Evolutionary conservation across 2,113 vertebrate genomes (phyloP), one percentile per base, ranked within the genome.

Genomic region (Nothocercus julius): DNA sequence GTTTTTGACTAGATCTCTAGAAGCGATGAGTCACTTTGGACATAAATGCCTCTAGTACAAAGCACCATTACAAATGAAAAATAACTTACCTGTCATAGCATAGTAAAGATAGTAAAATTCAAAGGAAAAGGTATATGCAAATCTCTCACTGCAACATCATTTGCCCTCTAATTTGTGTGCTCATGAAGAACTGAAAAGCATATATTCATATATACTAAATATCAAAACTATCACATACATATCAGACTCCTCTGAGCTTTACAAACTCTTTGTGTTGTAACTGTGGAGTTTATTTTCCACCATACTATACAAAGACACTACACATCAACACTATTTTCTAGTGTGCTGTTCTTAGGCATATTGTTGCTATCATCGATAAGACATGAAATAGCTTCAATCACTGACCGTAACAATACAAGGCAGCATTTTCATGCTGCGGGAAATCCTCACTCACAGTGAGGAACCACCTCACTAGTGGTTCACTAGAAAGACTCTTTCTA

Each of bases 341-440:
- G 11, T 13, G 3, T 6, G 21, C 21, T 67, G 30, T 8, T 74
- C 36, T 51, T 7, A 20, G 36, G 40, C 4, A 13, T 32, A 28
- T 0, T 2, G n/a, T 3, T 45, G 9, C 3, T 11, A 32, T 24
- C 13, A 74, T 28, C 27, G 22, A 0, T 3, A 53, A 38, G 3
- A 9, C n/a, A 30, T 3, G 2, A 70, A 75, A 28, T 6, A 36
- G 30, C 68, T 84, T 19, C 61, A 80, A 73, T 5, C 51, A 25
- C 21, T 5, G 47, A 18, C 4, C 27, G 44, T 3, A 72, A 56
- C 1, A 38, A 36, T 3, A 67, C 54, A 47, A 1, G 1, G 4
- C 19, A 22, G 19, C 11, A 38, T 2, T 32, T 76, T 15, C 38
- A 30, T 4, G 9, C 20, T 82, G 14, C 9, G 80, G 24, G 3